Evolutionary conservation across 2,113 vertebrate species (phyloP).

Genomic region (Gulo gulo): DNA sequence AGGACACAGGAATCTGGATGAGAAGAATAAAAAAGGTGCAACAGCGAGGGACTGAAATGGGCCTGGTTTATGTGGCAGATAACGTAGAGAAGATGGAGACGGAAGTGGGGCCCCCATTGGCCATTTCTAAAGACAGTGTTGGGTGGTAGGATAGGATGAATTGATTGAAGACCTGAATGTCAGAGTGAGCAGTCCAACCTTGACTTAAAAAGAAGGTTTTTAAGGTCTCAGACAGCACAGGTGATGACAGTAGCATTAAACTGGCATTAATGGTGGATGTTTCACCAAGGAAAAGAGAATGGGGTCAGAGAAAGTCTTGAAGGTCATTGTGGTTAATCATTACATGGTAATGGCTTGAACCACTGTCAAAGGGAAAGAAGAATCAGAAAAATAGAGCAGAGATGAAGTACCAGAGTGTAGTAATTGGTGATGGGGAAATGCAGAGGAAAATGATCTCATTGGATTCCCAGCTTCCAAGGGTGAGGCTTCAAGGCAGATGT

Average conservation of each 20-base stretch:
- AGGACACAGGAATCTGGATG: background rate
- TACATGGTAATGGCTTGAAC: background rate
- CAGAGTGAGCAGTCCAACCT: background rate
- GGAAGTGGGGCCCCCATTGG: background rate
- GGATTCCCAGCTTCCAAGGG: background rate
- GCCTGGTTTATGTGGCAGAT: background rate
- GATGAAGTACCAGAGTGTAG: background rate
- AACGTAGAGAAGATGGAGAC: background rate
- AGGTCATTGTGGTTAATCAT: background rate
- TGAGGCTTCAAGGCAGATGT: fast-evolving
- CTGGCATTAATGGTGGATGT: background rate
- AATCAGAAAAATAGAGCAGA: background rate
- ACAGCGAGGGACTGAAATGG: background rate
- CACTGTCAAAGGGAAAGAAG: background rate
- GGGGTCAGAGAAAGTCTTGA: background rate
- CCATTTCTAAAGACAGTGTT: background rate
- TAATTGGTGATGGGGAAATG: background rate
- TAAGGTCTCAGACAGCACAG: background rate
- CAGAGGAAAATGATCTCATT: background rate
- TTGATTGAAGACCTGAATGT: background rate
- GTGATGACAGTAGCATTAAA: background rate
- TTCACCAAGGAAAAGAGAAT: background rate
- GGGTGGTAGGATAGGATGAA: background rate
- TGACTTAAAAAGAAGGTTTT: background rate
- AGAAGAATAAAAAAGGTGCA: background rate